These are phyloP conservation scores for Papilio xuthus DNA, from an alignment of 1,140 invertebrate genomes.

Conservation along the genomic window DNA sequence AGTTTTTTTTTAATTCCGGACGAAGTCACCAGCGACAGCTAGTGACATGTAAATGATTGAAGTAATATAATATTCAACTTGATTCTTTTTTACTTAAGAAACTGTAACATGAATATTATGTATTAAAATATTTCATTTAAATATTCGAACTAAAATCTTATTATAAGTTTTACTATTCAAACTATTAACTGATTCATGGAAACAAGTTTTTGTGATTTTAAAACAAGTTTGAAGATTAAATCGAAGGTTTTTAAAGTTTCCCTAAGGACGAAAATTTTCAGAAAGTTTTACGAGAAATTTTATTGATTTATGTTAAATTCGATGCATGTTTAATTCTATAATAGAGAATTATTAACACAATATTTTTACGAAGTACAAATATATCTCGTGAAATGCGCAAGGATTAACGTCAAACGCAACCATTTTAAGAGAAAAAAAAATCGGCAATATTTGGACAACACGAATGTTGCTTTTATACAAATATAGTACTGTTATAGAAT, in stretches of 20 bases:
- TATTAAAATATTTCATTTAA: conserved; percentile 28
- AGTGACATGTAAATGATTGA: too few relatives aligned
- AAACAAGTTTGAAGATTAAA: conserved; percentile 59
- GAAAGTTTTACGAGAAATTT: conserved; percentile 36
- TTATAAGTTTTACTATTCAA: conserved; percentile 56
- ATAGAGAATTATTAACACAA: not conserved
- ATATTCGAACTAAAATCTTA: conserved; percentile 60
- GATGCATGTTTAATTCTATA: conserved; percentile 30
- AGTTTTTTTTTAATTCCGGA: too few relatives aligned
- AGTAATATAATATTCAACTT: not conserved
- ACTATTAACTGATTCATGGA: conserved; percentile 48
- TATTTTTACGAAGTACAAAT: not conserved
- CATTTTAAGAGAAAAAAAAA: conserved; percentile 47
- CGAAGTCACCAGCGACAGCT: too few relatives aligned
- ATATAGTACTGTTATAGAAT: conserved; percentile 1
- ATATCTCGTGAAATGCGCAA: conserved; percentile 41
- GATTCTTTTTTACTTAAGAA: conserved; percentile 20
- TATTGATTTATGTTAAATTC: not conserved
- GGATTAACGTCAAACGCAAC: conserved; percentile 50
- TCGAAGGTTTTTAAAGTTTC: conserved; percentile 47
- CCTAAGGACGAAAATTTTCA: conserved; percentile 40
- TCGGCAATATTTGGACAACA: conserved; percentile 28
- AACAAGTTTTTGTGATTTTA: conserved; percentile 68
- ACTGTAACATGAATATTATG: conserved; percentile 3
- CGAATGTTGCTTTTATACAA: not conserved